Evolutionary conservation across 2,113 vertebrate genomes (phyloP), one percentile per base, ranked within the genome.

Genomic region (Ovis canadensis): DNA sequence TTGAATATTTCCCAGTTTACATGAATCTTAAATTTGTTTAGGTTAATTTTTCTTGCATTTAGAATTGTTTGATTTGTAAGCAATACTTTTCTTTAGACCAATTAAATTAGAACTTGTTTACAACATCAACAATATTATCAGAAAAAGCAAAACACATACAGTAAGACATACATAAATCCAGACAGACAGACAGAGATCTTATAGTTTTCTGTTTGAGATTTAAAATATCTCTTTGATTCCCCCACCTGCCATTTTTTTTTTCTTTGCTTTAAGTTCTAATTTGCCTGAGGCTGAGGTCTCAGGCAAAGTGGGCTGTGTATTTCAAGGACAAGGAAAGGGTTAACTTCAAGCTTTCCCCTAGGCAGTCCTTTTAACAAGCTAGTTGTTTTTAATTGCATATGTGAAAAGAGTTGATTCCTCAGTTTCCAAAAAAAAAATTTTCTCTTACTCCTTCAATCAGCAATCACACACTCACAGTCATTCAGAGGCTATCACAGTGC

Each of bases 171-270:
- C 33, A 67, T 67, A 67, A 67, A n/a, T 10, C 8, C 62, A 67
- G 33, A 67, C 62, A 67, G 27, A 60, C 11, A 6, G 7, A 67
- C 16, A 67, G 7, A 67, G 64, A 67, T 67, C 64, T 67, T 67
- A 36, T 36, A 19, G 33, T 19, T 67, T 67, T 67, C 16, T 67
- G 33, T 67, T 67, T 36, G 33, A 36, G 33, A 21, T n/a, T 36
- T 21, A 67, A 19, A 36, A 11, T 67, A 67, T 67, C 33, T 67
- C n/a, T 67, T 67, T 67, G 33, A 11, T 10, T 10, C 33, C 4
- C 0, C 8, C 16, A 19, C 16, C 33, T 1, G 5, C 55, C 11
- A 11, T 25, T 25, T 29, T 10, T 36, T 19, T n/a, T 9, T 14
- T 62, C 8, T 36, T 10, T 67, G 8, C 16, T 19, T 67, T n/a